Evolutionary conservation across 2,113 vertebrate genomes (phyloP).

Genomic region (Psittacus erithacus): DNA sequence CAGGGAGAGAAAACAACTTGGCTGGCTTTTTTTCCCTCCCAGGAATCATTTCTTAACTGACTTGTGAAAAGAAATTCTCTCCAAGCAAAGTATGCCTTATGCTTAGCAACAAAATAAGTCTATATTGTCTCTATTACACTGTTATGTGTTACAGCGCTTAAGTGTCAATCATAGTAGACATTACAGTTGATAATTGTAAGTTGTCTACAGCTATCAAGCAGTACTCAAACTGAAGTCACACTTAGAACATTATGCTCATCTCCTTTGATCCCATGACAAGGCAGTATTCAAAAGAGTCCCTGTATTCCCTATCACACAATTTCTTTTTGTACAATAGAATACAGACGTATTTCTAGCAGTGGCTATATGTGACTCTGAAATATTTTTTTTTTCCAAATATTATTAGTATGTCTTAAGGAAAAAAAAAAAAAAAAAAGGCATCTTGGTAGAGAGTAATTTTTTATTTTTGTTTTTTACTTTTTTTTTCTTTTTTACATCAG

Average conservation of each 20-base stretch:
- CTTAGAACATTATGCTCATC: neutral
- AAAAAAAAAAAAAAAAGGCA: neutral
- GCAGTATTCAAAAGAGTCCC: neutral
- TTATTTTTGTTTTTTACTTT: neutral
- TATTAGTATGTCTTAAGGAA: neutral
- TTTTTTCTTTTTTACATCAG: neutral
- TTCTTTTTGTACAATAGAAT: neutral
- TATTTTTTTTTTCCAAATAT: neutral
- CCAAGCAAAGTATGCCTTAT: neutral
- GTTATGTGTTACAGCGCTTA: neutral
- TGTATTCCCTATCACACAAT: neutral
- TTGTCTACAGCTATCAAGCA: neutral
- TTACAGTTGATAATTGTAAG: neutral
- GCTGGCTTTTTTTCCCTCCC: neutral
- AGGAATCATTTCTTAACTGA: neutral
- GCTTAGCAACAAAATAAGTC: neutral
- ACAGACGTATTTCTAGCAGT: neutral
- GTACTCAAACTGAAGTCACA: neutral
- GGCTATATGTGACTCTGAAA: accelerated
- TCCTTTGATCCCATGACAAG: neutral
- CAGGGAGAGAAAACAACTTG: neutral
- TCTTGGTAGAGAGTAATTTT: neutral
- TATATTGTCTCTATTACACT: neutral
- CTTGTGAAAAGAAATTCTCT: neutral
- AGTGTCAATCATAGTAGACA: neutral